Percentiles rank a stretch among this genome's conserved stretches.
Evolutionary conservation across 2,888 invertebrate species (phyloP).

Genomic region (Drosophila paramelanica): DNA sequence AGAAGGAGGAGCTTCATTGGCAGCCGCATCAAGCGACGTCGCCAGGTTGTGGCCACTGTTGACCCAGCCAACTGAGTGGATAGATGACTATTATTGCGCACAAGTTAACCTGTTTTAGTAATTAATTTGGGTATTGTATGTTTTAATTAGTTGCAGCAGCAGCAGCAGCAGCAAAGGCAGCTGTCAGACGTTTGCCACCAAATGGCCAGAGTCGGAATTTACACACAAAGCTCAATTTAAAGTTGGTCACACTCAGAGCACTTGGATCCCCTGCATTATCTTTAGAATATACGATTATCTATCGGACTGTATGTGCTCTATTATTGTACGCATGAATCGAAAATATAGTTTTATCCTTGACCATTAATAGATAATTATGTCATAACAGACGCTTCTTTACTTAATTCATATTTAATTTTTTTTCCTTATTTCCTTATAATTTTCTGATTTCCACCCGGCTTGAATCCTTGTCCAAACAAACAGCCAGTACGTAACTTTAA

Average conservation of each 20-base stretch:
- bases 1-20: conserved; percentile 37
- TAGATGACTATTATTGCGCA: conserved; percentile 78
- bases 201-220: not conserved
- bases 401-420: not conserved
- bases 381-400: too few species aligned
- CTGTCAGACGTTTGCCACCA: conserved; percentile 35
- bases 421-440: not conserved
- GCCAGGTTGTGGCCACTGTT: conserved; percentile 50
- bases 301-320: not conserved
- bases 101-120: conserved; percentile 84
- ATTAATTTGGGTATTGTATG: conserved; percentile 84
- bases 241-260: not conserved
- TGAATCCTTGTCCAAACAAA: conserved; percentile 58
- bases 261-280: not conserved
- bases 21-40: conserved; percentile 39
- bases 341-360: not conserved
- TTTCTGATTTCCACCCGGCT: conserved; percentile 13
- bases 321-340: not conserved
- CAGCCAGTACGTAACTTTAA: too few species aligned
- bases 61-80: conserved; percentile 55
- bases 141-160: conserved; percentile 81
- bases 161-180: conserved; percentile 11
- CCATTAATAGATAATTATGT: too few species aligned
- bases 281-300: not conserved
- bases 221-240: not conserved